Base-by-base conservation (phyloP, 2,113 vertebrate genomes). In the Lepisosteus oculatus region DNA sequence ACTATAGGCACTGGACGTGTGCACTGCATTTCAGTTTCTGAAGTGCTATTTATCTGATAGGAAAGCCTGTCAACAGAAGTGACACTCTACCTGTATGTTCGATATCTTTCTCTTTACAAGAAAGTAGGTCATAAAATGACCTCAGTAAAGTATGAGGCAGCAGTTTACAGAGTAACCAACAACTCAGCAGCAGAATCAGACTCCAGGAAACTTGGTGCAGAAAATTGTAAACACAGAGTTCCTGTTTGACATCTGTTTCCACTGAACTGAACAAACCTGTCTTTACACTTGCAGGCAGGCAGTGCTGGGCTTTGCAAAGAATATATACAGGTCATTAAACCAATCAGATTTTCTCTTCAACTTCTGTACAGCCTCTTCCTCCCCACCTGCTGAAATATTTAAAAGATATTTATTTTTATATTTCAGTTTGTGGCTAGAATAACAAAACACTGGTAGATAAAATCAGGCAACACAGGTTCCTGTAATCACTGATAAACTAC, bases 111-210 rank as follows among this genome's bases (percentile, higher is more conserved):
- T 12, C 66, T n/a, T 66, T 56, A 45, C 57, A 66, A 86, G 87
- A 93, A 94, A 93, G 88, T 92, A 93, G 93, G 92, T 92, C 92
- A 93, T 81, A 64, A 78, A 81, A 84, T 89, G 92, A 90, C 92
- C 86, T 79, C 79, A 74, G 4, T 59, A 73, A 88, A 92, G 90
- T 83, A 92, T 95, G 94, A 95, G 90, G 89, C 93, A 94, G 94
- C 94, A 94, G 82, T 94, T 95, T 94, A 85, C 77, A 77, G 83
- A 77, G 77, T 81, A 80, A 85, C 79, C 86, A 83, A 83, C 84
- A 85, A 82, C 80, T 79, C 76, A 68, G 79, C 84, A 85, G 85
- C 80, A 42, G 74, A 79, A 86, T 11, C 59, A 67, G 85, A 89
- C 90, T 92, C 86, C 91, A 93, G 94, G 93, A 95, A 95, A 87